These are phyloP conservation scores for Zaprionus ghesquierei DNA, from an alignment of 1,140 invertebrate genomes.

Conservation along the genomic window DNA sequence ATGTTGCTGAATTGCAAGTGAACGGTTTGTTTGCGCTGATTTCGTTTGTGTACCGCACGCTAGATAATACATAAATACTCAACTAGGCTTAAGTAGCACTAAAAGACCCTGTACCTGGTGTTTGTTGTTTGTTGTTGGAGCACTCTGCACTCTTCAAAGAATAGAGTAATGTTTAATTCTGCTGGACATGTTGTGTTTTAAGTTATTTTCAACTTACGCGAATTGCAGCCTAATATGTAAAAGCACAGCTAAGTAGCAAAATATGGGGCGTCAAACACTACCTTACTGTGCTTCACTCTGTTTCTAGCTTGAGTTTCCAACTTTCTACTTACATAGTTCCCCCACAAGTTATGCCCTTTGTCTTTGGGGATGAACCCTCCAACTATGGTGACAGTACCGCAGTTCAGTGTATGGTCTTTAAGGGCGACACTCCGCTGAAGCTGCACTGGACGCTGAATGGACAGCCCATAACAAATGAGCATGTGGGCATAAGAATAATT, in stretches of 20 bases:
- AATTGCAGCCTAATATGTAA: not conserved
- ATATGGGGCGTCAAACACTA: too few relatives aligned
- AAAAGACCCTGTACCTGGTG: slow-evolving; percentile 35
- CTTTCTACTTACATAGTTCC: slow-evolving; percentile 64
- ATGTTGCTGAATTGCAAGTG: slow-evolving; percentile 84
- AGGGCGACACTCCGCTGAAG: slow-evolving; percentile 89
- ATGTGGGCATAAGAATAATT: slow-evolving; percentile 83
- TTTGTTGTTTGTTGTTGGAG: slow-evolving; percentile 58
- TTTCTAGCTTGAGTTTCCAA: not conserved
- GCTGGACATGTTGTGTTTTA: not conserved
- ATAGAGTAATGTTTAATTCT: not conserved
- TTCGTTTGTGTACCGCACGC: slow-evolving; percentile 41
- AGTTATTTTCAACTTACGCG: not conserved
- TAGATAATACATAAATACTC: slow-evolving; percentile 27
- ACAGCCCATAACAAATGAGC: slow-evolving; percentile 76
- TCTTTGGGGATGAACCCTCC: slow-evolving; percentile 87
- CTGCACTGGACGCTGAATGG: slow-evolving; percentile 91
- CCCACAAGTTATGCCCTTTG: slow-evolving; percentile 89
- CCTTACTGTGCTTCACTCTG: not conserved
- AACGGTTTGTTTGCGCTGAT: slow-evolving; percentile 84
- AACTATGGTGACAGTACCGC: slow-evolving; percentile 87
- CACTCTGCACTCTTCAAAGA: slow-evolving; percentile 20
- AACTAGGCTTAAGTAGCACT: slow-evolving; percentile 33
- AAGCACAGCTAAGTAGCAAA: not conserved
- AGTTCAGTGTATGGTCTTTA: slow-evolving; percentile 88